Base-by-base conservation (phyloP, 2,888 invertebrate species). In the Watsonalla binaria region DNA sequence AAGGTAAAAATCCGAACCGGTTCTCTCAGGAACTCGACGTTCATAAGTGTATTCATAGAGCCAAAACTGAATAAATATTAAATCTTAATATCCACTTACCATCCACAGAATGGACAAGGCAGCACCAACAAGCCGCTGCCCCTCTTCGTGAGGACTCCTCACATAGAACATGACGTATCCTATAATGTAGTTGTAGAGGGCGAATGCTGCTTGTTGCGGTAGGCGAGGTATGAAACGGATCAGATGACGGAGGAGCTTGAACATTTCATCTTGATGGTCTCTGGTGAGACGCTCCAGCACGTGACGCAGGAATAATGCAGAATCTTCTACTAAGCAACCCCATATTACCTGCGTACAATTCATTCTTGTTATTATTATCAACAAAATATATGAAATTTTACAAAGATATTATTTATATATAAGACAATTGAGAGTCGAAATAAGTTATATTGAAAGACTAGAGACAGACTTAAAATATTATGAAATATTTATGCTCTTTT, bases 91-190 rank as follows among this genome's bases (percentile, higher is more conserved):
- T 24, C 24, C 24, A 24, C 84, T 83, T 81, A 96, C 98, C 96
- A 98, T 97, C 98, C 99, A 99, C 1, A 99, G 89, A 54, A 99
- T 94, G 0, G 98, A 98, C 2, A 99, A 90, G 0, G 99, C 99
- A 14, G 98, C 96, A 6, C 98, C 98, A 58, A 99, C 97, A 48
- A 98, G 93, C 77, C 97, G 96, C 73, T 98, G 98, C 0, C 98
- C 98, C 49, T 97, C 96, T 75, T 99, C 99, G 73, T 98, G 97
- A 0, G 99, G 98, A 9, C 98, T 96, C 53, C 99, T 92, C 2
- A 99, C 99, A 75, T 99, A 99, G 88, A 99, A 99, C 99, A 99
- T 99, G 5, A 99, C 97, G 76, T 98, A 99, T 1, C 99, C 99
- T 66, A 99, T 99, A 69, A 99, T 96, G 73, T 99, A 99, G 91